A percentile compares a stretch with the other conserved stretches of the same genome.
phyloP scores from a whole-genome alignment of 2,797 vertebrate species.

The Parambassis ranga region DNA sequence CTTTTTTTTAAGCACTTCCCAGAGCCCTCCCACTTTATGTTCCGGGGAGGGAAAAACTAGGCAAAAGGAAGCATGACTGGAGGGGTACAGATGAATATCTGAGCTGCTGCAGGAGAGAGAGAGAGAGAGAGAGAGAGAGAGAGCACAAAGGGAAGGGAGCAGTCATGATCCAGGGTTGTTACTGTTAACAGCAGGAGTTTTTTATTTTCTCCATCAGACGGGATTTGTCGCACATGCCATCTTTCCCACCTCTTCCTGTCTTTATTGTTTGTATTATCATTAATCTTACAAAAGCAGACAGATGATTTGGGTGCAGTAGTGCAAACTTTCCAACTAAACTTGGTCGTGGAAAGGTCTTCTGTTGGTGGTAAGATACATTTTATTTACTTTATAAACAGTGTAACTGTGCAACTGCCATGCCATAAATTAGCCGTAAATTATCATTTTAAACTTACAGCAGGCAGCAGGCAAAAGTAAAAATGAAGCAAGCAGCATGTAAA shows the following conservation, averaged over 20 bases:
- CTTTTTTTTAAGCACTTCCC: too few relatives aligned
- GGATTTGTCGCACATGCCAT: neutral
- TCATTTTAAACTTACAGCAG: too few relatives aligned
- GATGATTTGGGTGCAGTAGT: slow-evolving; percentile 1
- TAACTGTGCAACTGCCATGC: neutral
- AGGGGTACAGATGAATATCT: slow-evolving; percentile 37
- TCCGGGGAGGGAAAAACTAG: slow-evolving; percentile 35
- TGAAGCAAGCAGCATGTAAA: too few relatives aligned
- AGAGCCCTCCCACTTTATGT: slow-evolving; percentile 35
- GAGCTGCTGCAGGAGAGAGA: neutral
- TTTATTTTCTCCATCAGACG: neutral
- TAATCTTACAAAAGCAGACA: neutral
- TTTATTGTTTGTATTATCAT: neutral
- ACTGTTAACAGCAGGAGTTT: neutral
- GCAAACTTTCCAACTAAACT: neutral
- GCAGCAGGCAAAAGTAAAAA: too few relatives aligned
- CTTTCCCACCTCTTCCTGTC: neutral
- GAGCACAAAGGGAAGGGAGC: slow-evolving; percentile 11
- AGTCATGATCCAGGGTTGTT: neutral
- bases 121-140: too few relatives aligned
- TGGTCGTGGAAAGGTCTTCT: neutral
- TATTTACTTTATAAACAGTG: neutral
- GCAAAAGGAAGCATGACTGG: slow-evolving; percentile 27
- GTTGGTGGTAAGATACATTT: slow-evolving; percentile 46
- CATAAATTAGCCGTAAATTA: too few relatives aligned